Conservation (phyloP, 2,888 invertebrate genomes). For the Drosophila anceps region DNA sequence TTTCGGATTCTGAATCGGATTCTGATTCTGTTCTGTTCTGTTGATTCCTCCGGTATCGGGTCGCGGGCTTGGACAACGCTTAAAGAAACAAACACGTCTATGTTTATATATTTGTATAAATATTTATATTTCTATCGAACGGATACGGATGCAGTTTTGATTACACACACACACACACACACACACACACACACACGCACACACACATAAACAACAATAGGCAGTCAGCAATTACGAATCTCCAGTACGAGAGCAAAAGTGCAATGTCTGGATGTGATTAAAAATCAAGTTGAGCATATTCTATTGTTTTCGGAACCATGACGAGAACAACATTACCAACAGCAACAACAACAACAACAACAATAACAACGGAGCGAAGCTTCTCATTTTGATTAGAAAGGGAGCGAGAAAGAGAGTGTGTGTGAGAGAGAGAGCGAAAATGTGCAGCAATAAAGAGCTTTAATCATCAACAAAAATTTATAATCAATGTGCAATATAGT, state of each 20-base stretch:
- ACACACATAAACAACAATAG: constrained; percentile 18
- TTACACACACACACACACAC: constrained; percentile 33
- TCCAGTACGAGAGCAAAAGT: constrained; percentile 64
- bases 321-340: constrained; percentile 38
- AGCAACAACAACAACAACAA: constrained; percentile 5
- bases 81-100: constrained; percentile 9
- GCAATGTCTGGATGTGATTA: constrained; percentile 74
- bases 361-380: constrained; percentile 32
- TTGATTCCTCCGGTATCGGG: constrained; percentile 46
- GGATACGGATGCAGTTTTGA: constrained; percentile 66
- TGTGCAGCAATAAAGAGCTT: constrained; percentile 59
- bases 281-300: constrained; percentile 47
- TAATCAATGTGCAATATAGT: constrained; percentile 68
- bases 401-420: constrained; percentile 6
- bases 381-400: constrained; percentile 55
- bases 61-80: constrained; percentile 25
- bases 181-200: constrained; percentile 22
- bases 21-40: constrained; percentile 21
- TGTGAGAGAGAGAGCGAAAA: constrained; percentile 15
- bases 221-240: constrained; percentile 47
- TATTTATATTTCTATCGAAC: constrained; percentile 40
- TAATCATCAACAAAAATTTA: constrained; percentile 53
- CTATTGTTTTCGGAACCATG: constrained; percentile 66
- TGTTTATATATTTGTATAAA: neutral
- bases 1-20: constrained; percentile 22